phyloP scores from a whole-genome alignment of 2,797 vertebrate genomes.

The Sebastiscus albofasciatus region DNA sequence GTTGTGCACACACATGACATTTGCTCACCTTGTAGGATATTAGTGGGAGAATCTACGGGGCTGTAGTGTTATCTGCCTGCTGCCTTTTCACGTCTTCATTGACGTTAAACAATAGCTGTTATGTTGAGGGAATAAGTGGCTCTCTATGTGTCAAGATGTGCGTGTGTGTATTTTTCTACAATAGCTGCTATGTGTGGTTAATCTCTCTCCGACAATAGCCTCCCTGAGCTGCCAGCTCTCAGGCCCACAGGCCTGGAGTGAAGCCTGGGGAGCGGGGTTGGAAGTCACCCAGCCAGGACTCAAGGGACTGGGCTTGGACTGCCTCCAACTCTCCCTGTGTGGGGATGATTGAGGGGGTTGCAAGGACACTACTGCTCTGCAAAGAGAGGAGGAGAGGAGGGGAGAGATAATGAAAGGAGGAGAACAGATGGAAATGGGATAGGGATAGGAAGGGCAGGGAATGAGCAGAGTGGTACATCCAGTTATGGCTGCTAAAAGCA shows the following conservation, averaged over 20 bases:
- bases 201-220: slow-evolving; percentile 74
- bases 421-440: slow-evolving; percentile 52
- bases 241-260: slow-evolving; percentile 71
- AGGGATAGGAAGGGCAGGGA: slow-evolving; percentile 23
- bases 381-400: slow-evolving; percentile 31
- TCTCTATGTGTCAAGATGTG: slow-evolving; percentile 25
- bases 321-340: slow-evolving; percentile 69
- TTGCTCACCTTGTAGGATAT: slow-evolving; percentile 42
- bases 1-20: slow-evolving; percentile 33
- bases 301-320: slow-evolving; percentile 69
- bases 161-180: slow-evolving; percentile 47
- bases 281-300: slow-evolving; percentile 76
- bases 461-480: slow-evolving; percentile 11
- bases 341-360: slow-evolving; percentile 73
- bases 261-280: slow-evolving; percentile 73
- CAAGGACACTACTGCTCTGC: slow-evolving; percentile 65
- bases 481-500: slow-evolving; percentile 18
- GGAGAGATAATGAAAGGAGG: slow-evolving; percentile 44
- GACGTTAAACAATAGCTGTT: slow-evolving; percentile 55
- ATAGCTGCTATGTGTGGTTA: slow-evolving; percentile 75
- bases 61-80: slow-evolving; percentile 7
- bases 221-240: slow-evolving; percentile 70
- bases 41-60: slow-evolving; percentile 1
- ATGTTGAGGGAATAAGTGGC: slow-evolving; percentile 43
- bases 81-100: slow-evolving; percentile 45